Evolutionary conservation across 2,113 vertebrate species (phyloP), one percentile per base, ranked within the genome.

Genomic region (Myodes glareolus): DNA sequence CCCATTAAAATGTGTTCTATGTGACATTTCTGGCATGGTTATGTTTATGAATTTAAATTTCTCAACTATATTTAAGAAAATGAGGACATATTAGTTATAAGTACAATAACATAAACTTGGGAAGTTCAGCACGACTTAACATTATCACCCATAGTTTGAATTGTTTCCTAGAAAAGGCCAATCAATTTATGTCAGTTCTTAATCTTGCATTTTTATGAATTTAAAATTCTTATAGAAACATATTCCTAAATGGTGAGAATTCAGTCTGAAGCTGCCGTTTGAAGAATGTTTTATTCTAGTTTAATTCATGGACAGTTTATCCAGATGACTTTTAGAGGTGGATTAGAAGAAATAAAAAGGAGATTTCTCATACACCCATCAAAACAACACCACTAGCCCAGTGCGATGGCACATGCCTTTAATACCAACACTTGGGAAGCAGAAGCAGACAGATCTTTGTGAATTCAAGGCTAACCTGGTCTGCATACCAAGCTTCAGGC

Each of bases 121-220:
- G 82, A 96, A 95, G 31, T 82, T 61, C 70, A 91, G n/a, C 36
- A 19, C 36, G 78, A 68, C 36, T 92, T 91, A 91, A 65, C 58
- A 68, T 61, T 50, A 13, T 73, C 88, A 70, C 80, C 31, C 4
- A 19, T 61, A 39, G 33, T 93, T 92, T 88, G 50, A 94, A 45
- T 92, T 91, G 47, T 94, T 97, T 94, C 67, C 45, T 88, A 65
- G 75, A 90, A 96, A 94, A 90, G n/a, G 21, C 42, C 42, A n/a
- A 82, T 90, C 1, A 42, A 76, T 95, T 93, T 94, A 82, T 67
- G 52, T 58, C 16, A 67, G 33, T 80, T 78, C 80, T 96, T 81
- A 80, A 81, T 90, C 55, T 96, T 82, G 55, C 52, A 68, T 58
- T 73, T 85, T 82, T 94, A 94, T 86, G 52, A 94, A 68, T n/a